Evolutionary conservation across 2,113 vertebrate species (phyloP).

Genomic region (Leuciscus idus): DNA sequence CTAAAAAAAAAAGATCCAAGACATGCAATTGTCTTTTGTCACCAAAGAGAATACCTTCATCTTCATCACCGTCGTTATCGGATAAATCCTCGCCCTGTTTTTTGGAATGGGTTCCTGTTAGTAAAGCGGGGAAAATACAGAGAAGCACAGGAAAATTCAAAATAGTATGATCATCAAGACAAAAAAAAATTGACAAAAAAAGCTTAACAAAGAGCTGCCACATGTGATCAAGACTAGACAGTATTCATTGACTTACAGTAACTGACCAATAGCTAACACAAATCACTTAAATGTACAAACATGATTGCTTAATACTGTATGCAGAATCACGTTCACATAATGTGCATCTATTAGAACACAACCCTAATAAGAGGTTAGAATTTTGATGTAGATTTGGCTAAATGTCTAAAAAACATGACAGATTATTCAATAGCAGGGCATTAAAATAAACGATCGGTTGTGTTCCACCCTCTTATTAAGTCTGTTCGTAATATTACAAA

Average conservation of each 20-base stretch:
- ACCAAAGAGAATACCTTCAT: constrained; percentile 96
- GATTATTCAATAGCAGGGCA: background rate
- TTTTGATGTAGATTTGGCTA: background rate
- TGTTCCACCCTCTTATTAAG: constrained; percentile 27
- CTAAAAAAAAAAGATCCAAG: constrained; percentile 55
- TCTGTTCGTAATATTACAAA: constrained; percentile 23
- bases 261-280: background rate
- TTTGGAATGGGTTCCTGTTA: constrained; percentile 97
- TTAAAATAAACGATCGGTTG: background rate
- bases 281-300: background rate
- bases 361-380: constrained; percentile 25
- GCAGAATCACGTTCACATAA: background rate
- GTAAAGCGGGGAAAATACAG: constrained; percentile 85
- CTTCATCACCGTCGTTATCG: constrained; percentile 99
- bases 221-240: background rate
- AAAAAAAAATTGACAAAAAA: constrained; percentile 60
- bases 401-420: background rate
- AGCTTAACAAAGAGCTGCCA: background rate
- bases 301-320: background rate
- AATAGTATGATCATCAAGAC: constrained; percentile 82
- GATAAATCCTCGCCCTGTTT: constrained; percentile 99
- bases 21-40: constrained; percentile 92
- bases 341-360: background rate
- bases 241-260: background rate
- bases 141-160: constrained; percentile 93